These are phyloP conservation scores for Pempheris klunzingeri DNA, from an alignment of 2,797 vertebrate species.

Conservation along the genomic window DNA sequence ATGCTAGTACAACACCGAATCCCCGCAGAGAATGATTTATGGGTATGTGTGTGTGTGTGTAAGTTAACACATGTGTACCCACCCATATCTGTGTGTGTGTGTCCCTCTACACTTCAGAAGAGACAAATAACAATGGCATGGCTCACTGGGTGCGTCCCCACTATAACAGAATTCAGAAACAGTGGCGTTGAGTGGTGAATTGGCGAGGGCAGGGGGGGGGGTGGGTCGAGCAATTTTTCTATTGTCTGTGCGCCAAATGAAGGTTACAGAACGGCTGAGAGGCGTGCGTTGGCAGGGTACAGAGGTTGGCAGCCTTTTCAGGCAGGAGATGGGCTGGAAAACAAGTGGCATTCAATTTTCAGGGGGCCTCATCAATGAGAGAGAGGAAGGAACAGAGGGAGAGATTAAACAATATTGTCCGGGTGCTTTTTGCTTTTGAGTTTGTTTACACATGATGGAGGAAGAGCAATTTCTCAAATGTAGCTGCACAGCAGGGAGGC, in stretches of 20 bases:
- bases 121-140: constrained; percentile 72
- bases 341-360: constrained; percentile 79
- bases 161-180: constrained; percentile 65
- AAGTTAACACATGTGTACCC: constrained; percentile 49
- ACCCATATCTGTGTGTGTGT: constrained; percentile 21
- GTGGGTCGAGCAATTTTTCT: constrained; percentile 69
- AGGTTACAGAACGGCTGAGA: constrained; percentile 75
- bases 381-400: constrained; percentile 50
- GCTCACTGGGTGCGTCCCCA: constrained; percentile 65
- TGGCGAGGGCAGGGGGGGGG: constrained; percentile 61
- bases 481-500: constrained; percentile 27
- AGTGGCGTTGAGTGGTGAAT: constrained; percentile 59
- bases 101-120: constrained; percentile 64
- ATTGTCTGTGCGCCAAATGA: constrained; percentile 79
- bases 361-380: constrained; percentile 48
- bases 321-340: constrained; percentile 74
- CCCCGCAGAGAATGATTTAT: constrained; percentile 60
- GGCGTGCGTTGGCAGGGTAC: constrained; percentile 65
- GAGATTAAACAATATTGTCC: constrained; percentile 65
- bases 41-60: constrained; percentile 28
- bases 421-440: constrained; percentile 57
- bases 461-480: constrained; percentile 57
- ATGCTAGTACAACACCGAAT: constrained; percentile 46
- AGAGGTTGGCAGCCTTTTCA: constrained; percentile 79
- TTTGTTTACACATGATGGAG: constrained; percentile 58